A percentile compares a stretch with the other conserved stretches of the same genome.
Conservation (phyloP, 2,888 invertebrate species). For the Philereme vetulata region DNA sequence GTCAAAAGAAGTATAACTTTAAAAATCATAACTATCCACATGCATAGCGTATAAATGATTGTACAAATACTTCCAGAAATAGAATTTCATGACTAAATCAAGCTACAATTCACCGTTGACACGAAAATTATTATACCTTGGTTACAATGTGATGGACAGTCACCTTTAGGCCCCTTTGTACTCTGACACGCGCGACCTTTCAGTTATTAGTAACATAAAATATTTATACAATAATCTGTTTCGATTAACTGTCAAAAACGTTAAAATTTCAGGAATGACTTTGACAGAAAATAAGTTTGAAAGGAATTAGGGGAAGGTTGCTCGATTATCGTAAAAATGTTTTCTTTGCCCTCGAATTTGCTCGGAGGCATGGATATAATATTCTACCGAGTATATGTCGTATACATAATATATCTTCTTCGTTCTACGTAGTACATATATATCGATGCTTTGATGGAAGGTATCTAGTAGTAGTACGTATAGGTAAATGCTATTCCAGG, state of each 20-base stretch:
- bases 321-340: background rate
- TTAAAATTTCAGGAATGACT: slow-evolving; percentile 17
- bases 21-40: too few relatives aligned
- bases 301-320: background rate
- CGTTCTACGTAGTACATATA: too few relatives aligned
- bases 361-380: too few relatives aligned
- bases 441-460: too few relatives aligned
- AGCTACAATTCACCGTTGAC: slow-evolving; percentile 44
- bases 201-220: slow-evolving; percentile 38
- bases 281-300: slow-evolving; percentile 17
- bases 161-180: slow-evolving; percentile 62
- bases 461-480: too few relatives aligned
- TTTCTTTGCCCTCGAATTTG: background rate
- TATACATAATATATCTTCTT: too few relatives aligned
- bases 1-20: too few relatives aligned
- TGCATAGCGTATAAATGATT: too few relatives aligned
- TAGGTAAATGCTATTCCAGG: too few relatives aligned
- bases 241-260: slow-evolving; percentile 27
- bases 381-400: too few relatives aligned
- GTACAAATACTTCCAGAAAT: background rate
- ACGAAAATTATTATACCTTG: slow-evolving; percentile 56
- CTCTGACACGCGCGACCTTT: slow-evolving; percentile 60
- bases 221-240: slow-evolving; percentile 56
- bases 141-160: slow-evolving; percentile 56
- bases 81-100: slow-evolving; percentile 37